Evolutionary conservation across 2,888 invertebrate species (phyloP), one percentile per base, ranked within the genome.

Genomic region (Agapetus fuscipes): DNA sequence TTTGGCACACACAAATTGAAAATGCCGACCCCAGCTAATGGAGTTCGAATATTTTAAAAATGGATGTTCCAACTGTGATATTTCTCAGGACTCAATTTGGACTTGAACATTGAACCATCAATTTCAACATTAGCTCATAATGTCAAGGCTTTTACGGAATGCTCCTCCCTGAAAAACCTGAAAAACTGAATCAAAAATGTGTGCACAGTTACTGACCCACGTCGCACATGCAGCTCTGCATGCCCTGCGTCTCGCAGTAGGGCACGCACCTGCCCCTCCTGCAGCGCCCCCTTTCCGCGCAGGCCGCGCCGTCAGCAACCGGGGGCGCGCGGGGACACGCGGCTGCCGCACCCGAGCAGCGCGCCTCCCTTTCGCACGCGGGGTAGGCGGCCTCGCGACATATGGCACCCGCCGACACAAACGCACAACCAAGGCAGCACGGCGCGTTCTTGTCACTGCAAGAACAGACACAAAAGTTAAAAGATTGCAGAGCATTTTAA

Each of bases 161-260:
- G n/a, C n/a, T n/a, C n/a, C n/a, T n/a, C n/a, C n/a, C n/a, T n/a
- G n/a, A n/a, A n/a, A n/a, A n/a, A n/a, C n/a, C n/a, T n/a, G n/a
- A n/a, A n/a, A n/a, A n/a, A n/a, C n/a, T n/a, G n/a, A n/a, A n/a
- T n/a, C n/a, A n/a, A n/a, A n/a, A n/a, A n/a, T n/a, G n/a, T n/a
- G n/a, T n/a, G n/a, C n/a, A n/a, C n/a, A n/a, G n/a, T n/a, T 38
- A 60, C 76, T 59, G 62, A 88, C 88, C 84, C 51, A 86, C 84
- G 57, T 94, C 93, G 61, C 96, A 96, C 86, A 95, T 93, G 72
- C 96, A 96, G 58, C 93, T 91, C 59, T 88, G 88, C 58, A 88
- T 71, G 34, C 84, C 86, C 58, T 89, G 87, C 12, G 89, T 90
- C 67, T 96, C 93, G 61, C 96, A 97, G 62, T 87, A 95, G 1